A percentile compares a stretch with the other conserved stretches of the same genome.
These are phyloP conservation scores for Drosophila truncata DNA, from an alignment of 1,140 invertebrate genomes.

Conservation along the genomic window DNA sequence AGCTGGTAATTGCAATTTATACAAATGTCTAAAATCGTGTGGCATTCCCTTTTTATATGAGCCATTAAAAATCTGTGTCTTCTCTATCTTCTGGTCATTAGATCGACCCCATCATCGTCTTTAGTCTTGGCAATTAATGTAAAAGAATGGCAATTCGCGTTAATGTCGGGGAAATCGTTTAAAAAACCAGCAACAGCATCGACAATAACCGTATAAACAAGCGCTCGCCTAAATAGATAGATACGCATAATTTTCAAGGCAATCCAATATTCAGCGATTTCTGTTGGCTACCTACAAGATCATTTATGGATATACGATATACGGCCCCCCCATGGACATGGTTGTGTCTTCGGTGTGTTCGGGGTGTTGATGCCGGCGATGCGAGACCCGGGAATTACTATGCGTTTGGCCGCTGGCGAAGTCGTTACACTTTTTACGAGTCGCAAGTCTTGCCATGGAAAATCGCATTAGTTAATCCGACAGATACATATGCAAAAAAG, in stretches of 20 bases:
- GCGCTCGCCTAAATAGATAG: conserved; percentile 29
- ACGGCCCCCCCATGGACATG: conserved; percentile 59
- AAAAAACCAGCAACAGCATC: conserved; percentile 30
- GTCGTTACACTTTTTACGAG: conserved; percentile 80
- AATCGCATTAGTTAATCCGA: conserved; percentile 82
- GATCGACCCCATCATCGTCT: conserved; percentile 6
- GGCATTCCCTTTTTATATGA: conserved; percentile 37
- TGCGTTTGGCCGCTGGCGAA: conserved; percentile 45
- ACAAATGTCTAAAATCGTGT: conserved; percentile 12
- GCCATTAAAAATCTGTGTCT: conserved; percentile 30
- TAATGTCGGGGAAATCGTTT: conserved; percentile 35
- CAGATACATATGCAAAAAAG: conserved; percentile 67
- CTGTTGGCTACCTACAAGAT: conserved; percentile 75
- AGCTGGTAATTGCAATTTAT: conserved; percentile 43
- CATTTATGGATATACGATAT: conserved; percentile 59
- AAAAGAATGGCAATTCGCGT: conserved; percentile 30
- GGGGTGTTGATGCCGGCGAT: conserved; percentile 46
- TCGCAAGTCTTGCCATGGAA: conserved; percentile 51
- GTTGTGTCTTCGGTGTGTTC: conserved; percentile 16
- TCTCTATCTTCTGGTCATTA: conserved; percentile 29
- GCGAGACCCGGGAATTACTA: conserved; percentile 32
- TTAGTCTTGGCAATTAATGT: conserved; percentile 22
- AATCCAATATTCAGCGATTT: conserved; percentile 55
- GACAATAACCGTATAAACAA: conserved; percentile 47
- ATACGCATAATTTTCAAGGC: conserved; percentile 33